A percentile compares a stretch with the other conserved stretches of the same genome.
These are phyloP conservation scores for Petrophora chlorosata DNA, from an alignment of 2,888 invertebrate genomes.

Conservation along the genomic window DNA sequence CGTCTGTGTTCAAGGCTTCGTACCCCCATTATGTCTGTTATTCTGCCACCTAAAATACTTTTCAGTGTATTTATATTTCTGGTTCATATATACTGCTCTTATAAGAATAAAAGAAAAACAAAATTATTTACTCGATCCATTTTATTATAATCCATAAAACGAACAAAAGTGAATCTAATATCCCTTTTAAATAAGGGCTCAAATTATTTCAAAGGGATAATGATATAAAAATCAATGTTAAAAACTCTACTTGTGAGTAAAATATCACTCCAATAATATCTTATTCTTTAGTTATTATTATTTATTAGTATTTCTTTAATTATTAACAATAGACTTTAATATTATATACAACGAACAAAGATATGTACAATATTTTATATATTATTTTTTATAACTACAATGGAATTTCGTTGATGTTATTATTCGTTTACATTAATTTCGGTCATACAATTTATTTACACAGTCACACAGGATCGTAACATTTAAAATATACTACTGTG, in stretches of 20 bases:
- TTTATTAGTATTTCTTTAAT: slow-evolving; percentile 35
- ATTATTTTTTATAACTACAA: slow-evolving; percentile 37
- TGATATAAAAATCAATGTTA: slow-evolving; percentile 46
- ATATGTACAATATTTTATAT: slow-evolving; percentile 56
- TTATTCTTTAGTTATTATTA: slow-evolving; percentile 9
- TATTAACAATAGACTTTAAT: slow-evolving; percentile 44
- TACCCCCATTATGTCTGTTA: too few species aligned
- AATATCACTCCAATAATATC: slow-evolving; percentile 29
- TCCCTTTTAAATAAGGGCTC: slow-evolving; percentile 83
- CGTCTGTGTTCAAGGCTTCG: too few species aligned
- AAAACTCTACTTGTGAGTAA: slow-evolving; percentile 34
- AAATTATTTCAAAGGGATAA: slow-evolving; percentile 81
- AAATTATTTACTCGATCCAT: slow-evolving; percentile 27
- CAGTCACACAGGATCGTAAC: slow-evolving; percentile 40
- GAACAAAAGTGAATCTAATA: slow-evolving; percentile 60
- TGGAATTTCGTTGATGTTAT: slow-evolving; percentile 59
- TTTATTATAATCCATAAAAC: slow-evolving; percentile 56
- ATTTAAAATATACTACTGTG: slow-evolving; percentile 42
- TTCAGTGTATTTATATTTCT: background rate
- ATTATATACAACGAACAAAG: slow-evolving; percentile 59
- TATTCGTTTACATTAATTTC: slow-evolving; percentile 51
- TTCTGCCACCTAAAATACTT: background rate
- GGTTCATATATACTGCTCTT: too few species aligned
- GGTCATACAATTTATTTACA: slow-evolving; percentile 54
- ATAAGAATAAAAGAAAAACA: slow-evolving; percentile 6